Conservation (phyloP, 2,888 invertebrate genomes). For the Dendrolimus pini region DNA sequence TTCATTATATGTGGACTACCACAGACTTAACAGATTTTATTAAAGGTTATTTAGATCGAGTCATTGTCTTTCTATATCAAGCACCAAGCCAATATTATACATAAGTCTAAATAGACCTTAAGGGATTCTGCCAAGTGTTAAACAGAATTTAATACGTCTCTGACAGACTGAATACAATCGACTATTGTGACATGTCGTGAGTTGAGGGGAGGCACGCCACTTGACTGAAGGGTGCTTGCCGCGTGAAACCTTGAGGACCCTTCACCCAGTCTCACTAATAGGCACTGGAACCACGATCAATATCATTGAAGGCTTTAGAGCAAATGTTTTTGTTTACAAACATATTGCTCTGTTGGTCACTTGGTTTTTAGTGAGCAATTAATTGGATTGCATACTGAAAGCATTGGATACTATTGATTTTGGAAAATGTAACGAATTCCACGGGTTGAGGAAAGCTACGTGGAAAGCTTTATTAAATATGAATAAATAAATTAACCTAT, state of each 20-base stretch:
- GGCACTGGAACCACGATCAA: constrained; percentile 34
- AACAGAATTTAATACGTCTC: constrained; percentile 25
- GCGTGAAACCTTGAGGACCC: constrained; percentile 38
- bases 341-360: not conserved
- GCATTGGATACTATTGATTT: too few species aligned
- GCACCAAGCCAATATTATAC: too few species aligned
- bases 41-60: too few species aligned
- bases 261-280: constrained; percentile 36
- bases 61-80: too few species aligned
- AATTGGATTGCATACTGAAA: too few species aligned
- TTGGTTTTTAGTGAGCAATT: too few species aligned
- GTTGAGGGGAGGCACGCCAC: constrained; percentile 29
- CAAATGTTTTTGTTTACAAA: constrained; percentile 6
- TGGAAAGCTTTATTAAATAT: too few species aligned
- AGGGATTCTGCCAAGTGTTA: constrained; percentile 5
- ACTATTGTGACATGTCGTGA: constrained; percentile 34
- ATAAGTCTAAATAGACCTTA: not conserved
- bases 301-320: constrained; percentile 24
- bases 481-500: too few species aligned
- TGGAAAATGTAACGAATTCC: too few species aligned
- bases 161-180: constrained; percentile 10
- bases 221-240: constrained; percentile 30
- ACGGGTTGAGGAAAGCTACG: too few species aligned
- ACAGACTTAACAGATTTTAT: too few species aligned
- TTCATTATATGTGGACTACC: too few species aligned